A percentile compares a stretch with the other conserved stretches of the same genome.
These are phyloP conservation scores for Trachurus trachurus DNA, from an alignment of 2,797 vertebrate species.

Conservation along the genomic window DNA sequence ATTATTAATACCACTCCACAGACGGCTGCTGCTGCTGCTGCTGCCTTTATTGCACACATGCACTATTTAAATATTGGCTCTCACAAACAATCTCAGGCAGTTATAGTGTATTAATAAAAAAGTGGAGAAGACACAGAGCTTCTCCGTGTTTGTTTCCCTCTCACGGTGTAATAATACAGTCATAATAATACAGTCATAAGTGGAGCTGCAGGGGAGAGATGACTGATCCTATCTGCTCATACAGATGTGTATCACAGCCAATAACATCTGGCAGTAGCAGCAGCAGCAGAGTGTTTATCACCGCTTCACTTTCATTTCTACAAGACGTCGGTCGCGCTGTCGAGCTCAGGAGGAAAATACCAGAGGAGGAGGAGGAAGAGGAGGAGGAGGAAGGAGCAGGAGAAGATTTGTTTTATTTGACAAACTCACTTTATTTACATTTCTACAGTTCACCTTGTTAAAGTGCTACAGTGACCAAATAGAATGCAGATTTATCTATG, in stretches of 20 bases:
- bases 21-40: slow-evolving; percentile 6
- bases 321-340: slow-evolving; percentile 7
- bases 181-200: not conserved
- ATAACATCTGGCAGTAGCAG: slow-evolving; percentile 34
- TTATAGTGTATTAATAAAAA: slow-evolving; percentile 55
- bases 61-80: slow-evolving; percentile 66
- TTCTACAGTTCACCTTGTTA: too few species aligned
- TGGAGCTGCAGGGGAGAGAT: slow-evolving; percentile 35
- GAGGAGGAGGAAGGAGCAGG: too few species aligned
- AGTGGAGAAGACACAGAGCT: not conserved
- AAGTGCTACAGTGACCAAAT: too few species aligned
- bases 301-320: slow-evolving; percentile 45
- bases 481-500: too few species aligned
- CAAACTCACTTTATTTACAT: too few species aligned
- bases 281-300: slow-evolving; percentile 37
- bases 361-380: too few species aligned
- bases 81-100: slow-evolving; percentile 54
- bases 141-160: slow-evolving; percentile 7
- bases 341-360: not conserved
- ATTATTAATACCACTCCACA: slow-evolving; percentile 65
- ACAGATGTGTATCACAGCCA: slow-evolving; percentile 56
- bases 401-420: too few species aligned
- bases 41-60: slow-evolving; percentile 55
- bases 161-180: slow-evolving; percentile 27
- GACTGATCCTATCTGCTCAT: slow-evolving; percentile 65